Base-by-base conservation (phyloP, 2,797 vertebrate species). In the Epinephelus malabaricus region DNA sequence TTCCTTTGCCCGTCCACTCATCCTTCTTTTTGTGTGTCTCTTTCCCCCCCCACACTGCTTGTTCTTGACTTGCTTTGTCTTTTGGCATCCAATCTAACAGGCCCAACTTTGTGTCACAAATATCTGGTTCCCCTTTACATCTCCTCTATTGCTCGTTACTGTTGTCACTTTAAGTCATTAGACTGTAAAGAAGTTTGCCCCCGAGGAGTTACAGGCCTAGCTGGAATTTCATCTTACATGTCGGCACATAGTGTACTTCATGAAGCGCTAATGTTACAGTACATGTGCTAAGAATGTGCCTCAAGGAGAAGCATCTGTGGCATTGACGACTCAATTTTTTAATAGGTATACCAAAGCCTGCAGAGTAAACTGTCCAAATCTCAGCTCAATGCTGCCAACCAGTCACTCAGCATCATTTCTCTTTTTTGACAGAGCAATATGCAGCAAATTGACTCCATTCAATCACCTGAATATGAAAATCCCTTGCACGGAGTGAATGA, bases 391-490 rank as follows among this genome's bases (percentile, higher is more conserved):
- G 47, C 40, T 72, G n/a, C 68, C 34, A 65, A 67, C 40, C 69
- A 84, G 9, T 84, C 81, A 43, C 25, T 77, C 65, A 67, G 55
- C 53, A 73, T 78, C 10, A 43, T 59, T 81, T 86, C 63, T 83
- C 38, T 75, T 73, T 79, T 82, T 53, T 61, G 67, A 87, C 61
- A 82, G 47, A 79, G 60, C 65, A 79, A 85, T 82, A 64, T 72
- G 65, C 70, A 81, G 72, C 8, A 82, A 71, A 88, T 75, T 88
- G 61, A 86, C 88, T 85, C 73, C 59, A 73, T 75, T 87, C 76
- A 88, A 71, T 91, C 63, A 83, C 69, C n/a, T 60, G 38, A 73
- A 82, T 65, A 70, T 74, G 73, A 66, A 73, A 83, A 69, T 49
- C 73, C 53, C 30, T 15, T 6, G 9, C 46, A 82, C 18, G 55